These are phyloP conservation scores for Exephanes ischioxanthus DNA, from an alignment of 2,888 invertebrate genomes.

Conservation along the genomic window DNA sequence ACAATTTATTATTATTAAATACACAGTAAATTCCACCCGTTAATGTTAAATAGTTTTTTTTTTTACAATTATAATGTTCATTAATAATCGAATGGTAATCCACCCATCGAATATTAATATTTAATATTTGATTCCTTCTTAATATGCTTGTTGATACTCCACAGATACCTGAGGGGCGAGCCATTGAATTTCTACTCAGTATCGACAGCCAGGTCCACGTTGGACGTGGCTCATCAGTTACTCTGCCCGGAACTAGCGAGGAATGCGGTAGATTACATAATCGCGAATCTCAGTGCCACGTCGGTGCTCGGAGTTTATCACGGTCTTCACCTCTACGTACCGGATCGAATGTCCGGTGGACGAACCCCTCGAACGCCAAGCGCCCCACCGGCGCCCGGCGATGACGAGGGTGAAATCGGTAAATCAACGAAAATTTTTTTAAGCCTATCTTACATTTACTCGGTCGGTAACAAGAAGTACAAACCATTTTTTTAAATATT, in stretches of 20 bases:
- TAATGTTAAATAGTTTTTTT: too few relatives aligned
- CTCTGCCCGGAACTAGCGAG: constrained; percentile 90
- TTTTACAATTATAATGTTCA: too few relatives aligned
- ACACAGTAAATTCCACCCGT: too few relatives aligned
- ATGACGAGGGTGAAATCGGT: constrained; percentile 80
- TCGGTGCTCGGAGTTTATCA: constrained; percentile 89
- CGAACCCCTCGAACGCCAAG: constrained; percentile 85
- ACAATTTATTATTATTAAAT: too few relatives aligned
- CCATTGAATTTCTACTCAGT: constrained; percentile 88
- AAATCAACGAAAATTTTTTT: constrained; percentile 24
- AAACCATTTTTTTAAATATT: background rate
- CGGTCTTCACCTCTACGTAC: constrained; percentile 84
- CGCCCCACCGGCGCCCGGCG: constrained; percentile 85
- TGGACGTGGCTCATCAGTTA: constrained; percentile 91
- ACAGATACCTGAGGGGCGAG: constrained; percentile 89
- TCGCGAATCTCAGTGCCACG: constrained; percentile 87
- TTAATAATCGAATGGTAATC: too few relatives aligned
- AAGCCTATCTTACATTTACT: background rate
- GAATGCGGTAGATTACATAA: constrained; percentile 89
- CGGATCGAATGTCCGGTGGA: constrained; percentile 73
- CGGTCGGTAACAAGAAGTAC: background rate
- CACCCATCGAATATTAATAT: background rate
- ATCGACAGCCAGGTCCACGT: constrained; percentile 89
- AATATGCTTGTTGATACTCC: constrained; percentile 57
- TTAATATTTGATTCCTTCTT: constrained; percentile 12